Conservation (phyloP, 2,113 vertebrate genomes). For the Ophiodon elongatus region DNA sequence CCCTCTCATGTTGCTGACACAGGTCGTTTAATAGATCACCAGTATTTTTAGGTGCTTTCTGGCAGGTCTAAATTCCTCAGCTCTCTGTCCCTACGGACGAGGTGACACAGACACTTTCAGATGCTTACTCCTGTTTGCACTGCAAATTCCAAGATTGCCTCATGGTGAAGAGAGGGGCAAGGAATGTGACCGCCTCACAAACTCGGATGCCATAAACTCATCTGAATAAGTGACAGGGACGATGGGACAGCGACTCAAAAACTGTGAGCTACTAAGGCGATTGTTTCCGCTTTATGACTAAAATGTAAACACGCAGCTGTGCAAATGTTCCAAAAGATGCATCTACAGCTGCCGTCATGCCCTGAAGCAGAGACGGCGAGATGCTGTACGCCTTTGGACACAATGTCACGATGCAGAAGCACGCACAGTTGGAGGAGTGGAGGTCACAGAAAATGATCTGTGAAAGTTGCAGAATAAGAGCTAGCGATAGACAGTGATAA, state of each 20-base stretch:
- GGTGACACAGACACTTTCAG: conserved; percentile 66
- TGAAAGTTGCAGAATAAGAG: conserved; percentile 7
- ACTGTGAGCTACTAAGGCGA: conserved; percentile 45
- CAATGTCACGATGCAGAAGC: background rate
- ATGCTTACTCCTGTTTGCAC: conserved; percentile 74
- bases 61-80: conserved; percentile 67
- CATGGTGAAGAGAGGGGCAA: conserved; percentile 58
- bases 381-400: background rate
- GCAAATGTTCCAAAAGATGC: conserved; percentile 54
- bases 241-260: conserved; percentile 30
- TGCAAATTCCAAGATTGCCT: conserved; percentile 78
- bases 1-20: background rate
- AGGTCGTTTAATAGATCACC: background rate
- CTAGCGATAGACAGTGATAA: conserved; percentile 16
- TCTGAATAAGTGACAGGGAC: conserved; percentile 58
- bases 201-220: conserved; percentile 69
- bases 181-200: conserved; percentile 69
- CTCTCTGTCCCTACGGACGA: conserved; percentile 50
- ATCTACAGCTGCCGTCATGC: conserved; percentile 28
- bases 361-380: background rate
- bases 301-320: conserved; percentile 55
- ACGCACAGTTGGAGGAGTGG: conserved; percentile 11
- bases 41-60: conserved; percentile 15
- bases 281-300: conserved; percentile 49
- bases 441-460: conserved; percentile 42